Base-by-base conservation (phyloP, 2,888 invertebrate species). In the Ellobium chinense region DNA sequence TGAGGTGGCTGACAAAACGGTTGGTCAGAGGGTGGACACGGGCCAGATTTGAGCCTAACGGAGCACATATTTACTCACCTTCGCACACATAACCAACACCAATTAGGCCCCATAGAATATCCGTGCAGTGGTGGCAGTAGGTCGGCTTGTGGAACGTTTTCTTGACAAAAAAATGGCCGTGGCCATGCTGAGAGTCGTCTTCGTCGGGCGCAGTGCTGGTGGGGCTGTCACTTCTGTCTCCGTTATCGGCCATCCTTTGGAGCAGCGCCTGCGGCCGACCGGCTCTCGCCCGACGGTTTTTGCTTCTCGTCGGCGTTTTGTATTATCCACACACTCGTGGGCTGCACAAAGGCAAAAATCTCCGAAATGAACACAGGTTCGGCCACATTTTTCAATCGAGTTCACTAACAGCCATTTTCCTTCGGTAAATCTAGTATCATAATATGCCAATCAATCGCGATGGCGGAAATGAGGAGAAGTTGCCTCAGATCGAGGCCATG, bases 61-160 rank as follows among this genome's bases (percentile, higher is more conserved):
- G 75, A 46, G 66, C 76, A 56, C n/a, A 34, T n/a, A 66, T 76
- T 27, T 29, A 66, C 76, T 78, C 94, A 99, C 99, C 98, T 97
- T 99, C 99, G 95, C 99, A 99, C 94, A 98, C 97, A 95, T 97
- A 98, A 94, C 99, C 99, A 95, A 99, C 99, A 94, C 98, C 98
- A 94, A 99, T 98, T 95, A 99, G 96, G 94, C 99, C 99, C 99
- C 99, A 99, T 93, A 99, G 96, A 96, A 99, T 96, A 94, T 99
- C 99, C 94, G 98, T 98, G 95, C 99, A 99, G 95, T 99, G 98
- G 95, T 99, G 99, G 95, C 99, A 99, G 95, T 99, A 99, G 93
- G 98, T 98, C 94, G 99, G 99, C 95, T 99, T 99, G 95, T 99
- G 99, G 95, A 99, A 99, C 94, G 98, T 99, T 95, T 99, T 99